Percentiles rank a stretch among this genome's conserved stretches.
Evolutionary conservation across 1,140 invertebrate species (phyloP).

Genomic region (Steinernema feltiae): DNA sequence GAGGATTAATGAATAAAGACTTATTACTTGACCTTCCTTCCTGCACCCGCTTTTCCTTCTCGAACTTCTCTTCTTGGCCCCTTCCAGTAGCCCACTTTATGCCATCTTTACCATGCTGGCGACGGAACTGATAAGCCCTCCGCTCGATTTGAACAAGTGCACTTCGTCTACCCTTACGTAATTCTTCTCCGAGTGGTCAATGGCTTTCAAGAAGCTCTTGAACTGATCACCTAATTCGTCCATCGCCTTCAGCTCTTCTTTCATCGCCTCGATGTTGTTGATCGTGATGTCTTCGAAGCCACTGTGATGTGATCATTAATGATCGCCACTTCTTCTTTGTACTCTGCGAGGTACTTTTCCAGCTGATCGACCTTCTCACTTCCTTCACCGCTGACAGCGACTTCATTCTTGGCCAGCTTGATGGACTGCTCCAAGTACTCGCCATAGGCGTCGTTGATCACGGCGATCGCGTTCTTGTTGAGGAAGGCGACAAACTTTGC

Average conservation of each 20-base stretch:
- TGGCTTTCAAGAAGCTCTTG: background rate
- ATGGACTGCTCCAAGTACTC: slow-evolving; percentile 19
- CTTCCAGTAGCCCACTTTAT: no score
- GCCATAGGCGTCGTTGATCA: no score
- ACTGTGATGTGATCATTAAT: background rate
- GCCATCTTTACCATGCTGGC: background rate
- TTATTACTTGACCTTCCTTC: background rate
- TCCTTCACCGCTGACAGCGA: background rate
- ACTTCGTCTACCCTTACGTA: background rate
- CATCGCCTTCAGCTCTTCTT: background rate
- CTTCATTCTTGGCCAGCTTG: slow-evolving; percentile 15
- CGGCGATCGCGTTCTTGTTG: no score
- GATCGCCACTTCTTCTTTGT: background rate
- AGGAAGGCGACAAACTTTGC: no score
- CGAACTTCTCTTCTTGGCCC: no score
- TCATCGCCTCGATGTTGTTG: background rate
- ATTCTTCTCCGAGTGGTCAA: background rate
- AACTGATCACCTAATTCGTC: background rate
- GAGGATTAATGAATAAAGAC: no score
- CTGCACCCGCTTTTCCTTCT: no score
- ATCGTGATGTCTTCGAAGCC: background rate
- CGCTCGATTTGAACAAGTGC: no score
- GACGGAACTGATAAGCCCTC: background rate
- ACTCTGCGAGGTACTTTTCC: background rate
- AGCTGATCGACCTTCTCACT: background rate